A percentile compares a stretch with the other conserved stretches of the same genome.
phyloP scores from a whole-genome alignment of 2,888 invertebrate species.

The Apodemia zela region DNA sequence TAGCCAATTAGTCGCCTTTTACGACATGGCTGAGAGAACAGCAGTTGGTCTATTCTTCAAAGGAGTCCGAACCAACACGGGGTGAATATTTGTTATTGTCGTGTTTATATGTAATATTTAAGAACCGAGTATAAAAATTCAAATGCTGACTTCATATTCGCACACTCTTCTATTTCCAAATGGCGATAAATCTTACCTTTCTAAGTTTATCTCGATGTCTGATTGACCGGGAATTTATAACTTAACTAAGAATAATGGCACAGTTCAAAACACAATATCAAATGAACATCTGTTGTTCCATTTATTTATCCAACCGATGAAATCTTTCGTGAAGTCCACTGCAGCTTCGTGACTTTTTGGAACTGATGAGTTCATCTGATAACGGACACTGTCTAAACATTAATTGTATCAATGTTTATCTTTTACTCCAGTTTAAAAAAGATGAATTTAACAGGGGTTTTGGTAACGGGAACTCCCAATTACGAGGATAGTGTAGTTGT shows the following conservation, averaged over 20 bases:
- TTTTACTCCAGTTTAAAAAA: slow-evolving; percentile 17
- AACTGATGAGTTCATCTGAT: slow-evolving; percentile 22
- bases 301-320: slow-evolving; percentile 22
- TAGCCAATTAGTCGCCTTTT: too few relatives aligned
- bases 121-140: too few relatives aligned
- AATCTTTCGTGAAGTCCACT: slow-evolving; percentile 21
- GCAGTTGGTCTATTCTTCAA: too few relatives aligned
- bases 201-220: slow-evolving; percentile 19
- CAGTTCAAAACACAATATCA: slow-evolving; percentile 20
- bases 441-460: slow-evolving; percentile 11
- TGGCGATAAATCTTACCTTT: slow-evolving; percentile 9
- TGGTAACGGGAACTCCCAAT: slow-evolving; percentile 8
- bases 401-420: slow-evolving; percentile 20
- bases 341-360: slow-evolving; percentile 22
- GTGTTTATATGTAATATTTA: too few relatives aligned
- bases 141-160: neutral
- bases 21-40: too few relatives aligned
- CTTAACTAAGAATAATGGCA: slow-evolving; percentile 21
- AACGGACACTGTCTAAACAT: slow-evolving; percentile 23
- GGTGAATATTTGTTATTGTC: too few relatives aligned
- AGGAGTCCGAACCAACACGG: too few relatives aligned
- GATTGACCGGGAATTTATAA: slow-evolving; percentile 20
- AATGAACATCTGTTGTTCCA: slow-evolving; percentile 21
- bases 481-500: slow-evolving; percentile 2
- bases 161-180: slow-evolving; percentile 1